A percentile compares a stretch with the other conserved stretches of the same genome.
phyloP scores from a whole-genome alignment of 2,113 vertebrate species.

The Brachyhypopomus occidentalis region DNA sequence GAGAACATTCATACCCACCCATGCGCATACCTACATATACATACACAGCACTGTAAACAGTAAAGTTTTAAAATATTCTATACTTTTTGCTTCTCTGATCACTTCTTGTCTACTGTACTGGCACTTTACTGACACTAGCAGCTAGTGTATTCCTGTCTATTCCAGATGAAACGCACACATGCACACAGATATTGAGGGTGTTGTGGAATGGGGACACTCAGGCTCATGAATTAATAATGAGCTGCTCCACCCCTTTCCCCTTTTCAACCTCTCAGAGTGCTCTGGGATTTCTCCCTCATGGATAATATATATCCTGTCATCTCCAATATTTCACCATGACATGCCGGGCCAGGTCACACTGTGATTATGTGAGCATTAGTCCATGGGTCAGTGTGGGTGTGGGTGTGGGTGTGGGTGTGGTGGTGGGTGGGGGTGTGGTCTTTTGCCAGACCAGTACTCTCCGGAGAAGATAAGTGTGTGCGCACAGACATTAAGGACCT shows the following conservation, averaged over 20 bases:
- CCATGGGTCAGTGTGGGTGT: neutral
- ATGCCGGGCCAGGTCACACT: slow-evolving; percentile 1
- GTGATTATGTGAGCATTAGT: slow-evolving; percentile 21
- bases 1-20: neutral
- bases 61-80: neutral
- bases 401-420: neutral
- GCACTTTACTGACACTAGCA: too few relatives aligned
- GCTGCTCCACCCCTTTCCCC: slow-evolving; percentile 35
- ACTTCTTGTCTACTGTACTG: neutral
- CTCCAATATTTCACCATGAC: slow-evolving; percentile 38
- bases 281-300: slow-evolving; percentile 47
- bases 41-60: neutral
- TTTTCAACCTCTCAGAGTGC: slow-evolving; percentile 31
- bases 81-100: neutral
- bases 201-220: slow-evolving; percentile 24
- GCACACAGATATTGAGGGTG: slow-evolving; percentile 15
- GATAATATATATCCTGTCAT: slow-evolving; percentile 53
- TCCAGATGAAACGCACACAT: neutral
- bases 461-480: neutral
- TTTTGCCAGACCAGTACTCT: neutral
- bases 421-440: neutral
- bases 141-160: too few relatives aligned
- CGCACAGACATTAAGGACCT: neutral
- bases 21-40: slow-evolving; percentile 11
- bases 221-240: slow-evolving; percentile 53